Evolutionary conservation across 2,797 vertebrate species (phyloP).

Genomic region (Acrocephalus scirpaceus): DNA sequence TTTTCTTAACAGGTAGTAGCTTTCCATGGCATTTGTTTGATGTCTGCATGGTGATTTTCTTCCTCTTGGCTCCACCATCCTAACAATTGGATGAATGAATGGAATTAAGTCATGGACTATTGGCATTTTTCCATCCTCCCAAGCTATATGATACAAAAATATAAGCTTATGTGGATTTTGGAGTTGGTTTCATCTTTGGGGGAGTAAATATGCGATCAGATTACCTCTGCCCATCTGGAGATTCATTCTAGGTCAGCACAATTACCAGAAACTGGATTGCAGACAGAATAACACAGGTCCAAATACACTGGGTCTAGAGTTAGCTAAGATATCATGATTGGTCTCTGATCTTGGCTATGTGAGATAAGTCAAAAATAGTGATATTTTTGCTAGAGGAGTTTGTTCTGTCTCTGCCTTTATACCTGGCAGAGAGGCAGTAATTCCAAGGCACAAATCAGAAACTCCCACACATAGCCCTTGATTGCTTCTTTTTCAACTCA

Average conservation of each 20-base stretch:
- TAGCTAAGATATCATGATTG: not conserved
- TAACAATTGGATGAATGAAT: not conserved
- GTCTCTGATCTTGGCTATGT: not conserved
- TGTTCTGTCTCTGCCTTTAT: constrained; percentile 42
- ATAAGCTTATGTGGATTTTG: not conserved
- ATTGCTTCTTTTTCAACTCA: constrained; percentile 46
- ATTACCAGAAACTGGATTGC: not conserved
- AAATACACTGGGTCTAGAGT: not conserved
- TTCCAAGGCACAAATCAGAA: constrained; percentile 38
- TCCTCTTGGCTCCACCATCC: not conserved
- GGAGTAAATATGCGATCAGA: not conserved
- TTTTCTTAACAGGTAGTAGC: not conserved
- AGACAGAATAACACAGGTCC: not conserved
- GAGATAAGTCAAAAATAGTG: not conserved
- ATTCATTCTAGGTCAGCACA: not conserved
- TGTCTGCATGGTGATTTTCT: not conserved
- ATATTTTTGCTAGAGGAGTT: constrained; percentile 40
- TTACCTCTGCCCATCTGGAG: not conserved
- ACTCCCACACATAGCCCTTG: constrained; percentile 7
- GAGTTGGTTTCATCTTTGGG: not conserved
- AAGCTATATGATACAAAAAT: not conserved
- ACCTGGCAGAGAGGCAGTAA: constrained; percentile 50
- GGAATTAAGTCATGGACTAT: not conserved
- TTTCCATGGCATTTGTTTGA: not conserved
- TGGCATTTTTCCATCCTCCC: not conserved